Conservation (phyloP, 2,888 invertebrate genomes). For the Quadriops clusia region DNA sequence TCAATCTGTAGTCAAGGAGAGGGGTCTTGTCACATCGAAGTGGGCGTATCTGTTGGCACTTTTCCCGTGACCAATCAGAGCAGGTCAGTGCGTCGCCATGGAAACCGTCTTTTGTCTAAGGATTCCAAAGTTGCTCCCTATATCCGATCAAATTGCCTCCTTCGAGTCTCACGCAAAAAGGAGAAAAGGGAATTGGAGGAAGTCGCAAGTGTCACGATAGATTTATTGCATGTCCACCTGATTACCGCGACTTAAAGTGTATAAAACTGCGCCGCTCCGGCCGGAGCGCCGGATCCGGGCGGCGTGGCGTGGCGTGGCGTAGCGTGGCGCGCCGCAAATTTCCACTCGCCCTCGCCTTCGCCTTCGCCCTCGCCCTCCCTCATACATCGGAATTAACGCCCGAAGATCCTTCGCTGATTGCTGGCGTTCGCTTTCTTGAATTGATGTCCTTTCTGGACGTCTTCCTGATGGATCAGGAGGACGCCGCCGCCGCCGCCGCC, state of each 20-base stretch:
- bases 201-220: conserved; percentile 4
- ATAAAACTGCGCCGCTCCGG: no score
- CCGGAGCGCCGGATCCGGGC: conserved; percentile 1
- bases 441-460: no score
- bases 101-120: conserved; percentile 24
- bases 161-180: conserved; percentile 9
- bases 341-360: no score
- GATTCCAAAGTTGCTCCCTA: conserved; percentile 18
- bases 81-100: conserved; percentile 25
- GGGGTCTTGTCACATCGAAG: conserved; percentile 17
- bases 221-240: conserved; percentile 6
- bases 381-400: no score
- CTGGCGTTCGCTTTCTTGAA: no score
- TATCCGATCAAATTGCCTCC: conserved; percentile 14
- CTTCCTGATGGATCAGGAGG: no score
- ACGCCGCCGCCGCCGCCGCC: no score
- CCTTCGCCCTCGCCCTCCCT: no score
- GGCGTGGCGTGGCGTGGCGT: no score
- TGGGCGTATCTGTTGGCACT: conserved; percentile 26
- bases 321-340: no score
- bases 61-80: conserved; percentile 25
- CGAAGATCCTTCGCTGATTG: no score
- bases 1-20: conserved; percentile 17
- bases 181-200: conserved; percentile 6
- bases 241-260: conserved; percentile 9